A percentile compares a stretch with the other conserved stretches of the same genome.
phyloP scores from a whole-genome alignment of 2,888 invertebrate genomes.

The Callyntrura guangdongensis region DNA sequence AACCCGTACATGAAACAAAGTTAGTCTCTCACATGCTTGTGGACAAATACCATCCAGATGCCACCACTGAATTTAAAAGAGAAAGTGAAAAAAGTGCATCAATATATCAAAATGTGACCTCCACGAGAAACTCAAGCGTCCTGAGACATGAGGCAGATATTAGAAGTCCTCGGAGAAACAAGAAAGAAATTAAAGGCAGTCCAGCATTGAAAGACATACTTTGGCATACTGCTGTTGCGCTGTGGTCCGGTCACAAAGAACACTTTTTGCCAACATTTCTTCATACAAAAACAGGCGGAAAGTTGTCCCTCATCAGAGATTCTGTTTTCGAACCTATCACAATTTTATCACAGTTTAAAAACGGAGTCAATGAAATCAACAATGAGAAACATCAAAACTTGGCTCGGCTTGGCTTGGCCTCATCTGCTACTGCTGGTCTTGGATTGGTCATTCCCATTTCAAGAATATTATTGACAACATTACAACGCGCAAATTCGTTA shows the following conservation, averaged over 20 bases:
- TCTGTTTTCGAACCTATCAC: conserved; percentile 61
- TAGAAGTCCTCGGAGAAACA: conserved; percentile 35
- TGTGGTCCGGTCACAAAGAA: conserved; percentile 63
- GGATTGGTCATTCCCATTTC: conserved; percentile 3
- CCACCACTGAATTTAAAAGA: too few relatives aligned
- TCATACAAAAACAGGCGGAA: conserved; percentile 70
- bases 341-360: conserved; percentile 63
- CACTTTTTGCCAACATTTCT: conserved; percentile 64
- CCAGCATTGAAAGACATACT: conserved; percentile 7
- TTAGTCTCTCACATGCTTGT: too few relatives aligned
- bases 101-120: too few relatives aligned
- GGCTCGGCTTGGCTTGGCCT: too few relatives aligned
- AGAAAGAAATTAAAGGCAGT: conserved; percentile 31
- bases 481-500: not conserved
- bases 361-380: conserved; percentile 57
- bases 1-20: too few relatives aligned
- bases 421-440: not conserved
- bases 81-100: too few relatives aligned
- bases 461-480: not conserved
- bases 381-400: conserved; percentile 49
- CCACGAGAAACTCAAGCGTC: too few relatives aligned
- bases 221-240: conserved; percentile 41
- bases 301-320: conserved; percentile 59
- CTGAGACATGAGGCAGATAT: too few relatives aligned
- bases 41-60: too few relatives aligned